Percentiles rank a stretch among this genome's conserved stretches.
These are phyloP conservation scores for Pseudoips prasinana DNA, from an alignment of 2,888 invertebrate genomes.

Conservation along the genomic window DNA sequence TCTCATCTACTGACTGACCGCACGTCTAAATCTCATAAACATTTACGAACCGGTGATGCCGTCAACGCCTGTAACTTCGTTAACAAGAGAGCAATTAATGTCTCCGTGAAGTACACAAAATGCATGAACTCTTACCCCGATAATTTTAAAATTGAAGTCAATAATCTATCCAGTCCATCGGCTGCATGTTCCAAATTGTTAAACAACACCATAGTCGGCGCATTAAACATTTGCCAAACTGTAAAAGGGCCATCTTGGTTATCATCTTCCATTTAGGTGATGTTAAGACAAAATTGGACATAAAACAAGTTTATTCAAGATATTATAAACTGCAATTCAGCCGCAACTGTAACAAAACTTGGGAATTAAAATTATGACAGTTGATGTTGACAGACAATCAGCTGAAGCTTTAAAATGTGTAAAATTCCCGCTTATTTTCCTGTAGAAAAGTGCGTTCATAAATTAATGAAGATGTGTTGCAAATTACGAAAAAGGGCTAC, in stretches of 20 bases:
- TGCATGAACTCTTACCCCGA: slow-evolving; percentile 74
- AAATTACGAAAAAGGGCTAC: no score
- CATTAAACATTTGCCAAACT: slow-evolving; percentile 85
- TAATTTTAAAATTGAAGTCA: slow-evolving; percentile 83
- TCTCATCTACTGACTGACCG: no score
- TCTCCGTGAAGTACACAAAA: no score
- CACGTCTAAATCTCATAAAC: no score
- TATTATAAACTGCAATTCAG: no score
- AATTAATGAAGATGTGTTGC: no score
- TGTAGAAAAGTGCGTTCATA: not conserved
- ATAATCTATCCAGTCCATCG: slow-evolving; percentile 77
- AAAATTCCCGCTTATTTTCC: no score
- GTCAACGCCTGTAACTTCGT: no score
- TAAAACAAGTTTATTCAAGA: no score
- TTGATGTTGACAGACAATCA: not conserved
- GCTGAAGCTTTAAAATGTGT: not conserved
- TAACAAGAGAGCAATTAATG: no score
- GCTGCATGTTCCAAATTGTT: slow-evolving; percentile 80
- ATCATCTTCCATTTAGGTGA: slow-evolving; percentile 64
- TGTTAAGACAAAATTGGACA: not conserved
- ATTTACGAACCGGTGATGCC: no score
- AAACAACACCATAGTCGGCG: slow-evolving; percentile 81
- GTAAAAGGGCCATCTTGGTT: slow-evolving; percentile 69
- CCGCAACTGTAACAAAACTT: not conserved
- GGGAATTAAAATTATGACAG: not conserved